A percentile compares a stretch with the other conserved stretches of the same genome.
These are phyloP conservation scores for Bellardia pandia DNA, from an alignment of 2,888 invertebrate genomes.

Conservation along the genomic window DNA sequence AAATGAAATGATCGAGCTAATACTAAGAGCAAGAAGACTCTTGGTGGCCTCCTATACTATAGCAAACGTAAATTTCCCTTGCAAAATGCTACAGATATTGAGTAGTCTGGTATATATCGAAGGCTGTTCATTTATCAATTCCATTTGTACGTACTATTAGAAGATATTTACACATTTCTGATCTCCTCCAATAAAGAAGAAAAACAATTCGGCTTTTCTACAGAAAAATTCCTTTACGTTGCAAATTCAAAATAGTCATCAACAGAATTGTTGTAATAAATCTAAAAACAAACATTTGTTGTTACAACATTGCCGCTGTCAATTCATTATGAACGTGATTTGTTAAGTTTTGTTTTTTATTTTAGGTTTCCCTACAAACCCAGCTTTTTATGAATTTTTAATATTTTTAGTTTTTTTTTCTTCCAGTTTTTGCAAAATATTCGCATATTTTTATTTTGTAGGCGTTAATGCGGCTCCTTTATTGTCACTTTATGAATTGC, in stretches of 20 bases:
- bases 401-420: constrained; percentile 48
- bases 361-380: constrained; percentile 51
- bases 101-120: too few relatives aligned
- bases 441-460: constrained; percentile 53
- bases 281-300: constrained; percentile 49
- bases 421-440: constrained; percentile 15
- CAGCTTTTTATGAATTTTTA: constrained; percentile 64
- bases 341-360: constrained; percentile 22
- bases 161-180: not conserved
- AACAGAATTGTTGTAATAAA: constrained; percentile 54
- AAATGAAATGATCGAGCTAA: too few relatives aligned
- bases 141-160: too few relatives aligned
- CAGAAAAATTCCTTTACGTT: constrained; percentile 41
- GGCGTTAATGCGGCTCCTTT: constrained; percentile 66
- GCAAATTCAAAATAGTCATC: constrained; percentile 32
- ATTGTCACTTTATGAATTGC: constrained; percentile 58
- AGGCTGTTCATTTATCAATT: too few relatives aligned
- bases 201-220: constrained; percentile 8
- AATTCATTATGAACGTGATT: constrained; percentile 64
- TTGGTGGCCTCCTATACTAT: too few relatives aligned
- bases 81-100: too few relatives aligned
- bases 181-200: not conserved
- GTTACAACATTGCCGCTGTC: constrained; percentile 66
- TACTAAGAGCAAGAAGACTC: too few relatives aligned
- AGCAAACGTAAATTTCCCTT: too few relatives aligned